Evolutionary conservation across 1,140 invertebrate species (phyloP).

Genomic region (Procambarus clarkii): DNA sequence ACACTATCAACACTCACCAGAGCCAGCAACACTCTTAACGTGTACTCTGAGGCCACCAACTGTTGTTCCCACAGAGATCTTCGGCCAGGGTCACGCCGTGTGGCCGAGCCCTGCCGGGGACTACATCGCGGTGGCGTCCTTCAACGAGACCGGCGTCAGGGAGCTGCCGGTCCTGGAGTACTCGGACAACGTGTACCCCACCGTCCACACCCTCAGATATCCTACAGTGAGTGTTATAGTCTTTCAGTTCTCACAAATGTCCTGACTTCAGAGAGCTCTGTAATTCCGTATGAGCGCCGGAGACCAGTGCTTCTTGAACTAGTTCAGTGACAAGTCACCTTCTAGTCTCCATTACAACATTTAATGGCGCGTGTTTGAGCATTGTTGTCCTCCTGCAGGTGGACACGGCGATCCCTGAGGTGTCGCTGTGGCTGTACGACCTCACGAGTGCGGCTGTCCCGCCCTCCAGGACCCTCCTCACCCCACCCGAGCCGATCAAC

Average conservation of each 20-base stretch:
- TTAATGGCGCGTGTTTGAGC: too few species aligned
- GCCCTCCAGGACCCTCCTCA: constrained; percentile 32
- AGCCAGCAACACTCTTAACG: background rate
- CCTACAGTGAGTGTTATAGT: constrained; percentile 64
- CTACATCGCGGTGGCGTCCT: constrained; percentile 40
- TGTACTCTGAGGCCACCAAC: too few species aligned
- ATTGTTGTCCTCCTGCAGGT: constrained; percentile 20
- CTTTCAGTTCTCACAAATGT: too few species aligned
- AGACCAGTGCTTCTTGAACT: too few species aligned
- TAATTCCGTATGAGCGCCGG: too few species aligned
- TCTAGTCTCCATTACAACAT: too few species aligned
- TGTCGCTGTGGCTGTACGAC: constrained; percentile 64
- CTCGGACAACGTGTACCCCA: constrained; percentile 59
- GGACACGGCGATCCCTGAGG: constrained; percentile 62
- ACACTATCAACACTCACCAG: too few species aligned
- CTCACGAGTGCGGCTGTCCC: constrained; percentile 6
- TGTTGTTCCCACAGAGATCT: constrained; percentile 45
- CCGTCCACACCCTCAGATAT: constrained; percentile 61
- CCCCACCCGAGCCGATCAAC: constrained; percentile 49
- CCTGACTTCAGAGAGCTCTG: too few species aligned
- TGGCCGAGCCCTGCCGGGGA: constrained; percentile 63
- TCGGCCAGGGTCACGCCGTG: constrained; percentile 55
- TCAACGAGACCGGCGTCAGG: constrained; percentile 67
- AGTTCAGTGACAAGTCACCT: too few species aligned
- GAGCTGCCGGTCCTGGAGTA: constrained; percentile 63